Percentiles rank a stretch among this genome's conserved stretches.
phyloP scores from a whole-genome alignment of 2,888 invertebrate species.

The Dryobotodes eremita region DNA sequence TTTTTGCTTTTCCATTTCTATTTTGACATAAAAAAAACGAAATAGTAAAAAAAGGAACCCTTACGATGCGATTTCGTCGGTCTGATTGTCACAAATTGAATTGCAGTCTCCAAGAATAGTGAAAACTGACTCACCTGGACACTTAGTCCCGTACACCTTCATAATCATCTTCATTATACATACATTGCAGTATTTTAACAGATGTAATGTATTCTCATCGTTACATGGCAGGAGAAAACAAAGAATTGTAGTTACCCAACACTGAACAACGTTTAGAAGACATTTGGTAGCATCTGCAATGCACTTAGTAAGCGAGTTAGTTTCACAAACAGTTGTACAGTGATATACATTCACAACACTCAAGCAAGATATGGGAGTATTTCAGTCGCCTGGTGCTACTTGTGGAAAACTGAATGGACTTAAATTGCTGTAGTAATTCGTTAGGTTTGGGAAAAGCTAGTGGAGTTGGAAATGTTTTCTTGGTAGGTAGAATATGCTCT shows the following conservation, averaged over 20 bases:
- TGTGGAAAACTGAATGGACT: conserved; percentile 11
- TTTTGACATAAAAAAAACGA: too few relatives aligned
- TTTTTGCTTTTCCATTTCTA: too few relatives aligned
- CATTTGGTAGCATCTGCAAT: conserved; percentile 21
- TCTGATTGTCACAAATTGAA: too few relatives aligned
- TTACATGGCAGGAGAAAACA: conserved; percentile 9
- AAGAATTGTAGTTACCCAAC: conserved; percentile 6
- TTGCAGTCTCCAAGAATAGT: too few relatives aligned
- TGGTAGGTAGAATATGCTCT: not conserved
- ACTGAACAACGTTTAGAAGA: conserved; percentile 6
- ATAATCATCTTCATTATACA: not conserved
- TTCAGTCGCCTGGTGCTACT: conserved; percentile 12
- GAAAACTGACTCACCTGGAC: too few relatives aligned
- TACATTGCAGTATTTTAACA: too few relatives aligned
- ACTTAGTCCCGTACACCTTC: not conserved
- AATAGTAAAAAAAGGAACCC: too few relatives aligned
- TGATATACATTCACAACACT: conserved; percentile 17
- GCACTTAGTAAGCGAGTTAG: conserved; percentile 23
- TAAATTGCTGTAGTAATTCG: conserved; percentile 12
- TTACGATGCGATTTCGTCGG: too few relatives aligned
- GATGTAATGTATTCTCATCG: not conserved
- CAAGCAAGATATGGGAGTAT: conserved; percentile 6
- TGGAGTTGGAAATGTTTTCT: not conserved
- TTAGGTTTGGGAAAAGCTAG: not conserved
- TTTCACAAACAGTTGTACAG: conserved; percentile 29